A percentile compares a stretch with the other conserved stretches of the same genome.
Conservation (phyloP, 2,797 vertebrate genomes). For the Melanotaenia parkinsoni region DNA sequence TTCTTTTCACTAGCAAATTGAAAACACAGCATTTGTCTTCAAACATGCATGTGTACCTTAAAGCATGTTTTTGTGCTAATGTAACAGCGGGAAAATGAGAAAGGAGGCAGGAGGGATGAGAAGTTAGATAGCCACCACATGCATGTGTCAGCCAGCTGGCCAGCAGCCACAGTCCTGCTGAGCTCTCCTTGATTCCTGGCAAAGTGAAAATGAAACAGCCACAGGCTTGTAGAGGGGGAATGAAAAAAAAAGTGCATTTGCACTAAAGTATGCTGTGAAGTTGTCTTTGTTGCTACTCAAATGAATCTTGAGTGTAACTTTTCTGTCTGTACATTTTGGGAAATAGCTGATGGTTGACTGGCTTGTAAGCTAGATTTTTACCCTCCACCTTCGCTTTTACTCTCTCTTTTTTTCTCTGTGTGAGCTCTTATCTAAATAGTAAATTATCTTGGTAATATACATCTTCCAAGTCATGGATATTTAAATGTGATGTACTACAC, state of each 20-base stretch:
- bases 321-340: slow-evolving; percentile 7
- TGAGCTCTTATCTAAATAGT: neutral
- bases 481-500: neutral
- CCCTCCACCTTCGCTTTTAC: slow-evolving; percentile 3
- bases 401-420: neutral
- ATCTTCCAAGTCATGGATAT: neutral
- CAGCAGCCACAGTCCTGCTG: slow-evolving; percentile 43
- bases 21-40: too few relatives aligned
- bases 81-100: slow-evolving; percentile 30
- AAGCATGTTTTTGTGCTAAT: slow-evolving; percentile 25
- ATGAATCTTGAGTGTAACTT: slow-evolving; percentile 1
- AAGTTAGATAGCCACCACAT: slow-evolving; percentile 67
- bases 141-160: slow-evolving; percentile 67
- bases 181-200: slow-evolving; percentile 62
- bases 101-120: slow-evolving; percentile 33
- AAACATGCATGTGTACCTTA: neutral
- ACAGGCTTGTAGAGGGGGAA: slow-evolving; percentile 45
- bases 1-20: too few relatives aligned
- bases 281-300: slow-evolving; percentile 25
- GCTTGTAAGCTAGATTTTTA: slow-evolving; percentile 5
- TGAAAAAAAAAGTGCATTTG: slow-evolving; percentile 33
- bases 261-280: slow-evolving; percentile 20
- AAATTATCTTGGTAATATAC: neutral
- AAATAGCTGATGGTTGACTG: neutral
- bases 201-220: slow-evolving; percentile 67